These are phyloP conservation scores for Grus americana DNA, from an alignment of 2,113 vertebrate genomes.

Conservation along the genomic window DNA sequence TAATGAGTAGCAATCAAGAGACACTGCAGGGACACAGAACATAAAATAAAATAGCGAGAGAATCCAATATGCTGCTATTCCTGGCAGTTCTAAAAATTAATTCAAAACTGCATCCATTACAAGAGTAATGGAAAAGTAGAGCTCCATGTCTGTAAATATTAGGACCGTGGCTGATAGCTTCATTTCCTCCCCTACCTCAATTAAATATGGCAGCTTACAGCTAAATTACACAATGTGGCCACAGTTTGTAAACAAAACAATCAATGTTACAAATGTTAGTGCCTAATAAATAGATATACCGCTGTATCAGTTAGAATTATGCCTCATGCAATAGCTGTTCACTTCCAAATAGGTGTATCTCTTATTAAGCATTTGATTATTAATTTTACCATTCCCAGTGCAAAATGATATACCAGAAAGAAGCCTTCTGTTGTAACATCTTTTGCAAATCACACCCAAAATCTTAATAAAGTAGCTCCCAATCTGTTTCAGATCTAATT, in stretches of 20 bases:
- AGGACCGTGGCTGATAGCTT: not conserved
- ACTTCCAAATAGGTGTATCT: not conserved
- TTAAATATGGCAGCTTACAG: conserved; percentile 28
- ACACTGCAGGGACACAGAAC: conserved; percentile 50
- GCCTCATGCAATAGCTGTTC: not conserved
- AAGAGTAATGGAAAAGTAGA: conserved; percentile 36
- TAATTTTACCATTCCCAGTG: not conserved
- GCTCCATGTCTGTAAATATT: conserved; percentile 50
- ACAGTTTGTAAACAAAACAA: conserved; percentile 31
- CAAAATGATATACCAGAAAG: not conserved
- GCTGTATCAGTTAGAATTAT: not conserved
- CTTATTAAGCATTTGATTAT: not conserved
- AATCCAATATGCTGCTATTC: conserved; percentile 46
- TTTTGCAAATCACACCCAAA: not conserved
- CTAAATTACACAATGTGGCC: conserved; percentile 12
- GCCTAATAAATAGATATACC: not conserved
- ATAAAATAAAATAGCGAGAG: conserved; percentile 26
- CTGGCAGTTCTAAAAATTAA: conserved; percentile 53
- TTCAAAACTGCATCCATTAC: conserved; percentile 42
- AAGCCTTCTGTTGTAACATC: not conserved
- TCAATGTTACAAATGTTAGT: not conserved
- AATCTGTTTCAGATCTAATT: conserved; percentile 27
- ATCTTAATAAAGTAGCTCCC: conserved; percentile 7
- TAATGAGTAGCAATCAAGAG: conserved; percentile 54
- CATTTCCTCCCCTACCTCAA: conserved; percentile 9